Percentiles rank a stretch among this genome's conserved stretches.
Conservation (phyloP, 1,140 invertebrate species). For the Frieseomelitta varia region DNA sequence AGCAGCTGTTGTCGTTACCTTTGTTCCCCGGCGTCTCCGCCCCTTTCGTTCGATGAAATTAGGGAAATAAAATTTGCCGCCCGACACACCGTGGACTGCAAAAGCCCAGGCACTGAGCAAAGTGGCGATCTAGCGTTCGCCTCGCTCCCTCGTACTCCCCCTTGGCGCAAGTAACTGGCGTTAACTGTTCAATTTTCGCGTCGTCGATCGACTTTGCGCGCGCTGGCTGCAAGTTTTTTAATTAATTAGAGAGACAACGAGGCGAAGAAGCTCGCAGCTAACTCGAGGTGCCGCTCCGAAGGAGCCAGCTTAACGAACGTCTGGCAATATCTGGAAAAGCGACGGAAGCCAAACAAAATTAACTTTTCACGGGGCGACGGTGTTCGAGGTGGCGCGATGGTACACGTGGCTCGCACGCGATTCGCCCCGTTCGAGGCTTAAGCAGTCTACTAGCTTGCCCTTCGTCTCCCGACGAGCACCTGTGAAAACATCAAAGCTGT, state of each 20-base stretch:
- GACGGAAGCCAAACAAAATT: slow-evolving; percentile 48
- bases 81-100: no score
- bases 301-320: slow-evolving; percentile 20
- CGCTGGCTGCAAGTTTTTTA: slow-evolving; percentile 30
- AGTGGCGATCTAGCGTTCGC: neutral
- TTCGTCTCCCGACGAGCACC: slow-evolving; percentile 9
- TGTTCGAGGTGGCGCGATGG: no score
- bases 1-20: slow-evolving; percentile 26
- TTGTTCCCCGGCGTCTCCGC: neutral
- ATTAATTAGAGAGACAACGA: slow-evolving; percentile 41
- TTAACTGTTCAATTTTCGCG: slow-evolving; percentile 41
- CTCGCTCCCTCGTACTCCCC: neutral
- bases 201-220: slow-evolving; percentile 19
- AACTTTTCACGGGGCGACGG: slow-evolving; percentile 31
- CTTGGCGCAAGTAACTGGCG: neutral
- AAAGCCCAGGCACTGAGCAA: neutral
- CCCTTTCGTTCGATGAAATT: slow-evolving; percentile 8
- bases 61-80: slow-evolving; percentile 33
- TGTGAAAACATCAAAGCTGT: slow-evolving; percentile 55
- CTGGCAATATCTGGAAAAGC: slow-evolving; percentile 28
- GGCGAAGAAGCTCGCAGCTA: neutral
- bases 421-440: slow-evolving; percentile 11
- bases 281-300: neutral
- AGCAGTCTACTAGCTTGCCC: neutral
- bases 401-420: slow-evolving; percentile 22